phyloP scores from a whole-genome alignment of 2,888 invertebrate genomes.

The Synanthedon vespiformis region DNA sequence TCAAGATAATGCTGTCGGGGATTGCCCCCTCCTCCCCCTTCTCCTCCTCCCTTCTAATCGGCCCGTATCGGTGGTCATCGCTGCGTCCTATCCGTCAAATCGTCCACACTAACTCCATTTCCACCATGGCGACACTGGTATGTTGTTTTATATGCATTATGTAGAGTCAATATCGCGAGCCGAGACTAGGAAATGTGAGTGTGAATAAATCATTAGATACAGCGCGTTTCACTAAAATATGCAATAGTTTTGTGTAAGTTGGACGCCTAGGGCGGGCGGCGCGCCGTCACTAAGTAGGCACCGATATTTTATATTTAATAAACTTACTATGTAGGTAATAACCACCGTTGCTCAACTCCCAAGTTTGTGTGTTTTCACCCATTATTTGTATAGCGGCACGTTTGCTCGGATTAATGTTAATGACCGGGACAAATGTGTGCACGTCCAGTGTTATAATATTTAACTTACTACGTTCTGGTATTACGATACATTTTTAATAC shows the following conservation, averaged over 20 bases:
- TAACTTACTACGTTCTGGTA: conserved; percentile 30
- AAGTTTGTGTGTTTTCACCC: conserved; percentile 21
- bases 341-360: conserved; percentile 34
- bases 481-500: conserved; percentile 38
- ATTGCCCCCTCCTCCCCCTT: conserved; percentile 1
- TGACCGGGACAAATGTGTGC: conserved; percentile 5
- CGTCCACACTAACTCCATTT: neutral
- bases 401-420: conserved; percentile 1
- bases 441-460: conserved; percentile 20
- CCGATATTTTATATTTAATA: conserved; percentile 58
- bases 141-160: conserved; percentile 45
- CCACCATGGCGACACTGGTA: conserved; percentile 1
- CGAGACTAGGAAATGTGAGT: conserved; percentile 52
- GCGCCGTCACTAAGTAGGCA: conserved; percentile 39
- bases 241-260: conserved; percentile 65
- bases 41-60: conserved; percentile 6
- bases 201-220: conserved; percentile 61
- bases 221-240: conserved; percentile 61
- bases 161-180: conserved; percentile 50
- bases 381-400: conserved; percentile 30
- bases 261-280: conserved; percentile 45
- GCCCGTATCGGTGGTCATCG: conserved; percentile 9
- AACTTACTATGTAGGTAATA: conserved; percentile 33
- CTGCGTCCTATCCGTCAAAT: neutral
- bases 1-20: conserved; percentile 47